phyloP scores from a whole-genome alignment of 2,888 invertebrate genomes.

The Gonocerus acuteangulatus region DNA sequence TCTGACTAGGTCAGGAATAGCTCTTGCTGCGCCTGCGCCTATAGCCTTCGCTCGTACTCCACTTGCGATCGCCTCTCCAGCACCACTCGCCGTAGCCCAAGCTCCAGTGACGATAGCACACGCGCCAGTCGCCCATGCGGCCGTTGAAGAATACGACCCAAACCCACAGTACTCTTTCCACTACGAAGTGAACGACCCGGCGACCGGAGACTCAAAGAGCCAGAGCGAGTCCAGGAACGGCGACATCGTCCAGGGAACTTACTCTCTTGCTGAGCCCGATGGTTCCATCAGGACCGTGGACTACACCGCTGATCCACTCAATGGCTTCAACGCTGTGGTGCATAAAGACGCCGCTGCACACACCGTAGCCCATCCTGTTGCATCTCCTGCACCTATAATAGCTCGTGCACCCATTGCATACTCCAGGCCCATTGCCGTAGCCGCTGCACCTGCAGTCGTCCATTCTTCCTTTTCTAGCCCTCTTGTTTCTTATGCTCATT shows the following conservation, averaged over 20 bases:
- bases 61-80: not conserved
- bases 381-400: constrained; percentile 11
- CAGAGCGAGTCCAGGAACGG: constrained; percentile 21
- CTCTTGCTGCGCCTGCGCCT: not conserved
- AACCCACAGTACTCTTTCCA: constrained; percentile 20
- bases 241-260: constrained; percentile 22
- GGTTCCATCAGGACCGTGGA: constrained; percentile 19
- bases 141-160: constrained; percentile 24
- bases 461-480: constrained; percentile 1
- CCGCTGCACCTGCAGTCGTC: constrained; percentile 8
- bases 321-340: constrained; percentile 19
- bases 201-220: constrained; percentile 20
- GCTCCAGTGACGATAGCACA: constrained; percentile 23
- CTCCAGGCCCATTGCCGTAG: constrained; percentile 4
- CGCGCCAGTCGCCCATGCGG: constrained; percentile 20
- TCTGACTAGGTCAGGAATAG: not conserved
- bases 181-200: constrained; percentile 18
- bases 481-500: not conserved
- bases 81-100: constrained; percentile 8
- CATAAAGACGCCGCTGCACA: constrained; percentile 11
- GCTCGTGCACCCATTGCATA: constrained; percentile 9
- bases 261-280: constrained; percentile 21
- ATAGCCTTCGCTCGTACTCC: not conserved
- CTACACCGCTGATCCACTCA: constrained; percentile 23
- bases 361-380: not conserved